Conservation (phyloP, 2,797 vertebrate species). For the Pogoniulus pusillus region DNA sequence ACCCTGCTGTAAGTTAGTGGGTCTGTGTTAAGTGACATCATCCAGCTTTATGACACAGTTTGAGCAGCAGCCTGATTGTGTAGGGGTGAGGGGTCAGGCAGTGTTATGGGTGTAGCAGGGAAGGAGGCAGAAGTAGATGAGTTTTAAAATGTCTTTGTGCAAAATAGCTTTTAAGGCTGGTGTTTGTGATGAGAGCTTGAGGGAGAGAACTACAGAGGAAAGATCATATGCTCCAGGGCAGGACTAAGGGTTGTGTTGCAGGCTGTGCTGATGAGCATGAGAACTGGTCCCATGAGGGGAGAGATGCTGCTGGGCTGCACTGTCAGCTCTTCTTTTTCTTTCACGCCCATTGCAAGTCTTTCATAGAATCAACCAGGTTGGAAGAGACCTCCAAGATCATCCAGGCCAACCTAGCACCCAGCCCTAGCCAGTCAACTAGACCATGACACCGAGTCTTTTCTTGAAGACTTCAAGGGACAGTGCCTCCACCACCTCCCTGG, state of each 20-base stretch:
- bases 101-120: not conserved
- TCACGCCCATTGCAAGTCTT: not conserved
- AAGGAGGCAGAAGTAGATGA: not conserved
- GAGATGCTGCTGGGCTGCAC: not conserved
- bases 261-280: not conserved
- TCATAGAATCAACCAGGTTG: no score
- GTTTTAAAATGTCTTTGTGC: not conserved
- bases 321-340: not conserved
- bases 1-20: not conserved
- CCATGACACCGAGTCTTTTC: no score
- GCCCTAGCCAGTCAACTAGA: no score
- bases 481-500: no score
- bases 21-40: not conserved
- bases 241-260: not conserved
- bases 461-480: no score
- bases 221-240: not conserved
- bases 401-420: no score
- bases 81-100: not conserved
- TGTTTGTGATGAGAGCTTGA: not conserved
- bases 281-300: not conserved
- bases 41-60: not conserved
- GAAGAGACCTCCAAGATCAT: no score
- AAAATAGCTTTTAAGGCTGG: not conserved
- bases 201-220: not conserved
- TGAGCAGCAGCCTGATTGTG: not conserved